Percentiles rank a stretch among this genome's conserved stretches.
Evolutionary conservation across 2,797 vertebrate species (phyloP).

Genomic region (Petrocephalus sullivani): DNA sequence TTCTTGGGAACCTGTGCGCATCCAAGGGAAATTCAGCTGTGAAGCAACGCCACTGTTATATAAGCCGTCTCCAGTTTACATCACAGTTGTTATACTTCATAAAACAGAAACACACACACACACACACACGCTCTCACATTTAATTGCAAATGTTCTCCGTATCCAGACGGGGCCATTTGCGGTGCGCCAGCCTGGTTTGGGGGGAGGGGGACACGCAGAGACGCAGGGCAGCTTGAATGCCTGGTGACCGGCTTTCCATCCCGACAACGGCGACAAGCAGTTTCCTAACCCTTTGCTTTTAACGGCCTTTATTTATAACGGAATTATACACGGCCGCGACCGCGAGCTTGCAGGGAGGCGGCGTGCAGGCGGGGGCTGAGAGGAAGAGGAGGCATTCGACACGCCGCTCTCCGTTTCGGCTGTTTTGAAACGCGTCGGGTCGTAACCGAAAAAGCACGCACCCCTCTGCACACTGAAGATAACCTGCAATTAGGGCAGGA

Average conservation of each 20-base stretch:
- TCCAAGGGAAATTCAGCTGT: constrained; percentile 60
- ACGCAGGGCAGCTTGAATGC: neutral
- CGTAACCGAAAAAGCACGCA: constrained; percentile 45
- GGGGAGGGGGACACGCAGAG: neutral
- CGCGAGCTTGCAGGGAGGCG: constrained; percentile 12
- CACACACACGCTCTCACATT: constrained; percentile 45
- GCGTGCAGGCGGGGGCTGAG: neutral
- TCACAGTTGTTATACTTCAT: constrained; percentile 59
- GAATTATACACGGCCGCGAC: constrained; percentile 28
- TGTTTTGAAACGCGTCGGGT: constrained; percentile 38
- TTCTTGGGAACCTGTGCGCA: constrained; percentile 67
- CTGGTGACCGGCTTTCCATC: constrained; percentile 5
- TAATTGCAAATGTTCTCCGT: constrained; percentile 51
- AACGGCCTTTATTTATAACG: constrained; percentile 27
- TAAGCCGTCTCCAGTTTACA: constrained; percentile 56
- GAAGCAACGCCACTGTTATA: constrained; percentile 60
- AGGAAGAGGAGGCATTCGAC: constrained; percentile 35
- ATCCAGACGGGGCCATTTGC: constrained; percentile 12
- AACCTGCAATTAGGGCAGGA: constrained; percentile 37
- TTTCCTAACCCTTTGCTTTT: neutral
- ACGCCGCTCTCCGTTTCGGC: constrained; percentile 41
- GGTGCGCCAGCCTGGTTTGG: neutral
- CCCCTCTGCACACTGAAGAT: constrained; percentile 42
- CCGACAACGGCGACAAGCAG: neutral
- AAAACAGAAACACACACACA: constrained; percentile 38